phyloP scores from a whole-genome alignment of 2,797 vertebrate species.

The Pogoniulus pusillus region DNA sequence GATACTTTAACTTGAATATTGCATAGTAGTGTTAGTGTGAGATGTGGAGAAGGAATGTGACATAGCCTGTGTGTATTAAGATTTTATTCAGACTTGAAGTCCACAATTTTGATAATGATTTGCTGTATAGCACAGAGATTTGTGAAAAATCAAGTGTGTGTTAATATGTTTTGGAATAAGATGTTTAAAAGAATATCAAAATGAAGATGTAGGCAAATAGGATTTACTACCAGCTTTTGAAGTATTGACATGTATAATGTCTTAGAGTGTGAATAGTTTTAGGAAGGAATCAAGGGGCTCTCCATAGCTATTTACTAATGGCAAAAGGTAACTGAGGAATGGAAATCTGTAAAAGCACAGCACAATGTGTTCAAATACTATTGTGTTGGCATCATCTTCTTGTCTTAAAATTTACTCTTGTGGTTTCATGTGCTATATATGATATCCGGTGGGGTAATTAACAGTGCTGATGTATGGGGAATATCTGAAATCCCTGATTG shows the following conservation, averaged over 20 bases:
- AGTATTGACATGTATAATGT: background rate
- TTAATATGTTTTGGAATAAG: background rate
- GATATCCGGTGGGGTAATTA: background rate
- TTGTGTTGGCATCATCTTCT: background rate
- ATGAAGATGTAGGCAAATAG: background rate
- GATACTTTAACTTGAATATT: background rate
- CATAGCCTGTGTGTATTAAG: background rate
- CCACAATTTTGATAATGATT: background rate
- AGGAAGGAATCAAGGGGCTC: background rate
- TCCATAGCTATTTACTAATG: background rate
- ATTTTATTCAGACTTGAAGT: background rate
- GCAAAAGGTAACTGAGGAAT: background rate
- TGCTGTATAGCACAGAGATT: background rate
- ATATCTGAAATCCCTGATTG: background rate
- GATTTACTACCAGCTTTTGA: background rate
- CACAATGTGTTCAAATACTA: background rate
- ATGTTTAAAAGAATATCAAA: background rate
- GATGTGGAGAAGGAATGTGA: background rate
- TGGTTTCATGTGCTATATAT: background rate
- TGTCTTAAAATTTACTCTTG: background rate
- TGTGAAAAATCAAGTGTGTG: background rate
- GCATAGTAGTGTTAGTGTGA: background rate
- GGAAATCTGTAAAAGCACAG: background rate
- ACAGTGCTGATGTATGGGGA: background rate
- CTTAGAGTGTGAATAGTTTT: background rate